Evolutionary conservation across 2,797 vertebrate species (phyloP), one percentile per base, ranked within the genome.

Genomic region (Ispidina picta): DNA sequence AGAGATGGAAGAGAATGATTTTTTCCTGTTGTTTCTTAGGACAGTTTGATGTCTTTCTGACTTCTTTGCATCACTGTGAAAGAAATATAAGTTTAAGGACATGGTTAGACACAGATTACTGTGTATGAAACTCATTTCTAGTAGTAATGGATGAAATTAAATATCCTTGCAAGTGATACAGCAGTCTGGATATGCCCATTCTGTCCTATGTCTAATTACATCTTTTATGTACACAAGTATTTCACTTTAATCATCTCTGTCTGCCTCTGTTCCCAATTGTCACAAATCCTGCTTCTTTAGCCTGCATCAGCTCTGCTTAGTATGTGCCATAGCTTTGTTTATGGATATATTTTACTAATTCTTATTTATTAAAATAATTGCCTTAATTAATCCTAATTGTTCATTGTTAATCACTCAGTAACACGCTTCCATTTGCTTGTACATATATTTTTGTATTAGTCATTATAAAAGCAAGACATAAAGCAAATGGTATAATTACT

Each of bases 301-400:
- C 31, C 77, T 79, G 74, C 81, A 82, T 73, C 51, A 84, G 64
- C 88, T 64, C 25, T 63, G 80, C 76, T 84, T 91, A 96, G 71
- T 90, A 85, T 79, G 79, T 93, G 76, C 85, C 86, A 76, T n/a
- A 81, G 78, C 89, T 95, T 96, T 96, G 95, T 96, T 94, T 89
- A 96, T 97, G 92, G 89, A 93, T 95, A 71, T 77, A 90, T 94
- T 94, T 95, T 95, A 95, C 95, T 72, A 94, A 95, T 95, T 93
- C 93, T 95, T 97, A 97, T 97, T 97, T 97, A 97, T 97, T 97
- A 97, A 97, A 97, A 97, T 97, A 97, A 98, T 97, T 97, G 88
- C 74, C 86, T 95, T 97, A 96, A 97, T 97, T 96, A 95, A 96
- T 96, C 77, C 96, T 97, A 97, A 97, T 97, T 98, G 94, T 87